Evolutionary conservation across 2,797 vertebrate genomes (phyloP).

Genomic region (Eptatretus atami): DNA sequence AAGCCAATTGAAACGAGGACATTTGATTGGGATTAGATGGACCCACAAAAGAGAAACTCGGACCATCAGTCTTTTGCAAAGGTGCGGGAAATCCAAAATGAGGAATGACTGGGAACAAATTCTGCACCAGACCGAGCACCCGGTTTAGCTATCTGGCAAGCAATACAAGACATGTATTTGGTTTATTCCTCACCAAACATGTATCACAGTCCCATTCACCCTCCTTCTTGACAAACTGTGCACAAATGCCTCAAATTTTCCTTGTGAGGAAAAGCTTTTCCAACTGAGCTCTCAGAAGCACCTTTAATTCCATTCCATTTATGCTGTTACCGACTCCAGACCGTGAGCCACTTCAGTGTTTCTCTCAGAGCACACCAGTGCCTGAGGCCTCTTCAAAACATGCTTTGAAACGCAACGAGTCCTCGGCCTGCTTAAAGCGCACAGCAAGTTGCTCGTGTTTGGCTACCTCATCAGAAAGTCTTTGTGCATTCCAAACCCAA

Average conservation of each 20-base stretch:
- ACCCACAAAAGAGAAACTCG: no score
- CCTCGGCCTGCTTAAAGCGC: conserved; percentile 72
- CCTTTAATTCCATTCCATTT: no score
- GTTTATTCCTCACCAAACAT: conserved; percentile 16
- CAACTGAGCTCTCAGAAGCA: no score
- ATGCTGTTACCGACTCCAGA: no score
- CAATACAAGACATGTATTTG: conserved; percentile 12
- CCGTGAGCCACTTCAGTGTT: no score
- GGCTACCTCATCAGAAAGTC: conserved; percentile 71
- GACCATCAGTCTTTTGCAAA: conserved; percentile 8
- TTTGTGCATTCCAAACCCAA: conserved; percentile 77
- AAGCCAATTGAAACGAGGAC: no score
- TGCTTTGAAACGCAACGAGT: conserved; percentile 50
- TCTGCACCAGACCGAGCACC: conserved; percentile 7
- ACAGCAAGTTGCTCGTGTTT: conserved; percentile 74
- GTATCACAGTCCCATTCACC: conserved; percentile 12
- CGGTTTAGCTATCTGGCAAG: conserved; percentile 18
- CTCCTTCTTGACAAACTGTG: conserved; percentile 14
- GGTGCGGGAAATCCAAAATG: conserved; percentile 12
- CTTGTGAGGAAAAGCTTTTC: no score
- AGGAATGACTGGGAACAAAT: conserved; percentile 9
- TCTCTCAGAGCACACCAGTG: conserved; percentile 13
- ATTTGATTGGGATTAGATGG: no score
- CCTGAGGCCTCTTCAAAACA: conserved; percentile 69
- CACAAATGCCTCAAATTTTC: conserved; percentile 15